These are phyloP conservation scores for Tupaia tana DNA, from an alignment of 2,113 vertebrate genomes.

Conservation along the genomic window DNA sequence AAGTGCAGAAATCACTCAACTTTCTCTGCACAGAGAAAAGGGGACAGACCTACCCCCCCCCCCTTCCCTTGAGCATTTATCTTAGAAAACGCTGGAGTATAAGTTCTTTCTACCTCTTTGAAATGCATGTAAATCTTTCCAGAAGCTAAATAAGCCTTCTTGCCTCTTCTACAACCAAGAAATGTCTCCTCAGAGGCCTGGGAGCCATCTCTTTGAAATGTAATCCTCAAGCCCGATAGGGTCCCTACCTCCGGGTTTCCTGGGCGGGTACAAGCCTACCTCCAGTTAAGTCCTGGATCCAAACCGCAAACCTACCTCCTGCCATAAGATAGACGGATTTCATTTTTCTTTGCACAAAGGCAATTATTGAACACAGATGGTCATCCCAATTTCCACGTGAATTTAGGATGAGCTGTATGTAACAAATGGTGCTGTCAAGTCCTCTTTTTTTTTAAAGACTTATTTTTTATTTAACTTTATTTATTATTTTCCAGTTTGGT, in stretches of 20 bases:
- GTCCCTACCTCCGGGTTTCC: neutral
- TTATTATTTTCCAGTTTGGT: no score
- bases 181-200: neutral
- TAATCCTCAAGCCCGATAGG: neutral
- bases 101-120: conserved; percentile 2
- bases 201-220: neutral
- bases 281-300: neutral
- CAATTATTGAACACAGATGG: neutral
- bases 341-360: neutral
- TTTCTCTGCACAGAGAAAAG: neutral
- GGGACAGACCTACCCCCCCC: neutral
- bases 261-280: neutral
- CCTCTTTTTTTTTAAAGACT: neutral
- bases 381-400: neutral
- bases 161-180: neutral
- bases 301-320: neutral
- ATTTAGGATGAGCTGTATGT: neutral
- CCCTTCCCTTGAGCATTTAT: neutral
- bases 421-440: neutral
- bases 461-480: no score
- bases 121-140: conserved; percentile 31
- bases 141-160: neutral
- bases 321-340: neutral
- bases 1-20: neutral
- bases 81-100: neutral